Evolutionary conservation across 2,888 invertebrate species (phyloP).

Genomic region (Lamproptera curius): DNA sequence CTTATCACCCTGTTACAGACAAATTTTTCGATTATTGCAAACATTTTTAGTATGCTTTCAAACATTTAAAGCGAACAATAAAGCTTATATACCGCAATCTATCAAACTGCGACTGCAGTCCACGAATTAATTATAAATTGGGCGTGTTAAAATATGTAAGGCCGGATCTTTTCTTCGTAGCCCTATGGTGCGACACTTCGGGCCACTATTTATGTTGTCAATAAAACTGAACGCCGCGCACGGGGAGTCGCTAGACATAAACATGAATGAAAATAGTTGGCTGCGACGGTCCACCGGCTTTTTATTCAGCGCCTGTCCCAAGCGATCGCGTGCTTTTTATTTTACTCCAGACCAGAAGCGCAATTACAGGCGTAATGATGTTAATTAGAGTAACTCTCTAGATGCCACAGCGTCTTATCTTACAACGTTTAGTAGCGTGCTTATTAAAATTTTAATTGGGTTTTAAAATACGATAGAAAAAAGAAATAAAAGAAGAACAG

Average conservation of each 20-base stretch:
- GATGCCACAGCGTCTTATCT: background rate
- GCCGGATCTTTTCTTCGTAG: constrained; percentile 34
- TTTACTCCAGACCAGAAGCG: constrained; percentile 9
- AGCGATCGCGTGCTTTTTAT: constrained; percentile 12
- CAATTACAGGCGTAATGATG: constrained; percentile 4
- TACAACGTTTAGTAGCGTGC: too few species aligned
- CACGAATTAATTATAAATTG: too few species aligned
- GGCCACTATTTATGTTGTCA: constrained; percentile 64
- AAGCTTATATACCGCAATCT: too few species aligned
- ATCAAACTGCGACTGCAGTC: too few species aligned
- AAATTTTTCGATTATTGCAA: too few species aligned
- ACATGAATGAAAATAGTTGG: constrained; percentile 61
- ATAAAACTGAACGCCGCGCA: constrained; percentile 59
- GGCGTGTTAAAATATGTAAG: constrained; percentile 27
- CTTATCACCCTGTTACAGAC: too few species aligned
- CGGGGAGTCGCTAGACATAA: constrained; percentile 51
- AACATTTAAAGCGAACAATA: too few species aligned
- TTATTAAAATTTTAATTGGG: too few species aligned
- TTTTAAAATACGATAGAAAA: too few species aligned
- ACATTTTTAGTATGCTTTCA: too few species aligned
- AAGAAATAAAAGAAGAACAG: too few species aligned
- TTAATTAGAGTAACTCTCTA: constrained; percentile 3
- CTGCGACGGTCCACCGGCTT: constrained; percentile 30
- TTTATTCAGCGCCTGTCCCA: constrained; percentile 30
- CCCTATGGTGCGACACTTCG: constrained; percentile 28